Percentiles rank a stretch among this genome's conserved stretches.
Conservation (phyloP, 2,888 invertebrate genomes). For the Elegia similella region DNA sequence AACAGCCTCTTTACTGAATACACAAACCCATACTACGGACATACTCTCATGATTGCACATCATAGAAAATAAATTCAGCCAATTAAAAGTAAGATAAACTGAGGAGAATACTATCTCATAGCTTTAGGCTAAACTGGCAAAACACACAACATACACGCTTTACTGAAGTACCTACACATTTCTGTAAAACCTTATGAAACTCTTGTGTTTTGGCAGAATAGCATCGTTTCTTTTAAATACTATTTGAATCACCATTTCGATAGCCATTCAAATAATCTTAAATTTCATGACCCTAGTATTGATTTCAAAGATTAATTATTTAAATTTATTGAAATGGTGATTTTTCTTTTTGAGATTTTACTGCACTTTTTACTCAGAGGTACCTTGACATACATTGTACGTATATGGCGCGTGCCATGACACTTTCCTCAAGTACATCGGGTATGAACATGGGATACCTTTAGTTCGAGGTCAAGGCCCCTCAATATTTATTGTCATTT, state of each 20-base stretch:
- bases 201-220: slow-evolving; percentile 75
- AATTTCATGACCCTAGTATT: too few relatives aligned
- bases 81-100: slow-evolving; percentile 33
- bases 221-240: slow-evolving; percentile 54
- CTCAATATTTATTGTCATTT: slow-evolving; percentile 75
- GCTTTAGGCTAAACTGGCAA: slow-evolving; percentile 76
- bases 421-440: slow-evolving; percentile 7
- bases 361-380: slow-evolving; percentile 75
- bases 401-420: slow-evolving; percentile 29
- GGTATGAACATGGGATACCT: slow-evolving; percentile 18
- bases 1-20: slow-evolving; percentile 60
- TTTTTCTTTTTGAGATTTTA: slow-evolving; percentile 68
- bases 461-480: slow-evolving; percentile 62
- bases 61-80: slow-evolving; percentile 44
- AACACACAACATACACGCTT: slow-evolving; percentile 51
- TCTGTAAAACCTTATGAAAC: slow-evolving; percentile 34
- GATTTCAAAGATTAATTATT: not conserved
- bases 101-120: slow-evolving; percentile 66
- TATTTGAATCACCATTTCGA: slow-evolving; percentile 58
- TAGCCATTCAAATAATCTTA: slow-evolving; percentile 28
- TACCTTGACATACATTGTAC: slow-evolving; percentile 57
- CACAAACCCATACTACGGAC: slow-evolving; percentile 47
- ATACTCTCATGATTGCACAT: slow-evolving; percentile 56
- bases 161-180: slow-evolving; percentile 23
- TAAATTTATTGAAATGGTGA: slow-evolving; percentile 56